These are phyloP conservation scores for Aphis gossypii DNA, from an alignment of 1,140 invertebrate species.

Conservation along the genomic window DNA sequence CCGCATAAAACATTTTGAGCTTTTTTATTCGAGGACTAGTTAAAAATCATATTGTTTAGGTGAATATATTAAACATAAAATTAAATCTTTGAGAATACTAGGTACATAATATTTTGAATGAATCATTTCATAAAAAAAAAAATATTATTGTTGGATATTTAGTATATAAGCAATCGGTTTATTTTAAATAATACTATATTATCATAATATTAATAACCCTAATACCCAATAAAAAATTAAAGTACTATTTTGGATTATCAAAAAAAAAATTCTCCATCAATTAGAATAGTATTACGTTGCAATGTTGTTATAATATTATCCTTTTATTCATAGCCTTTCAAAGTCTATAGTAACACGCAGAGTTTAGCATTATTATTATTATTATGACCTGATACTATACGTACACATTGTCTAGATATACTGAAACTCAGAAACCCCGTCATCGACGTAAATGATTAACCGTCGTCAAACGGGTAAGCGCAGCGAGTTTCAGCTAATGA, in stretches of 20 bases:
- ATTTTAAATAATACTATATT: not conserved
- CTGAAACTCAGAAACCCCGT: not conserved
- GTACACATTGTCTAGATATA: not conserved
- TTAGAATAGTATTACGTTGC: not conserved
- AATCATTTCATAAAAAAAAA: not conserved
- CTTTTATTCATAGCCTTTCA: not conserved
- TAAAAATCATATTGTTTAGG: not conserved
- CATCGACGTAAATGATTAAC: conserved; percentile 36
- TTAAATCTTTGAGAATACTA: not conserved
- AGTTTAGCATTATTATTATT: not conserved
- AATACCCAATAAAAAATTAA: not conserved
- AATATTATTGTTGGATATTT: too few relatives aligned
- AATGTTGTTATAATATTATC: not conserved
- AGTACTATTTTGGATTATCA: not conserved
- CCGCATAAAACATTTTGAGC: not conserved
- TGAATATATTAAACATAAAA: not conserved
- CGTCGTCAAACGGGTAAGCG: not conserved
- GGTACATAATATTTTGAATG: not conserved
- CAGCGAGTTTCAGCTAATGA: not conserved
- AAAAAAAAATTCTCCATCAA: not conserved
- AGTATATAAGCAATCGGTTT: not conserved
- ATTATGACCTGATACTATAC: not conserved
- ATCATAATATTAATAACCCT: too few relatives aligned
- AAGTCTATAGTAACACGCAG: not conserved
- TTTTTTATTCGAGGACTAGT: not conserved